Evolutionary conservation across 2,797 vertebrate genomes (phyloP).

Genomic region (Chloroceryle amazona): DNA sequence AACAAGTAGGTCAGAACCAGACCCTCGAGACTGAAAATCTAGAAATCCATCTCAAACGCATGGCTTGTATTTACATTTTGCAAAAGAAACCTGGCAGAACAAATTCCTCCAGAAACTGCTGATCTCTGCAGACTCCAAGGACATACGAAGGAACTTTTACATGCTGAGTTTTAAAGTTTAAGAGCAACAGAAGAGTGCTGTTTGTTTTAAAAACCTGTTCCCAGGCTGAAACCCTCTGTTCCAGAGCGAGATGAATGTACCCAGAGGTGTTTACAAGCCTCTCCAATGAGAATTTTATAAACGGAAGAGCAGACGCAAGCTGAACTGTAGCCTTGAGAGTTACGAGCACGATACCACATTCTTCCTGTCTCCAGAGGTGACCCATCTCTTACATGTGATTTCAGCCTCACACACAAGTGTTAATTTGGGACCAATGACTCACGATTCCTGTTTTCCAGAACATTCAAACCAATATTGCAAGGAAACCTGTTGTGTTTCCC

Average conservation of each 20-base stretch:
- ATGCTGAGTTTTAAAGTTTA: background rate
- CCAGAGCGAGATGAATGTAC: background rate
- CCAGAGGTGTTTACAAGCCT: conserved; percentile 42
- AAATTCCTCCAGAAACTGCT: conserved; percentile 27
- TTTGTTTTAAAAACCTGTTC: conserved; percentile 22
- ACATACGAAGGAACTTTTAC: background rate
- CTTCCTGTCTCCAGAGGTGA: conserved; percentile 66
- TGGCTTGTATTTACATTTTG: background rate
- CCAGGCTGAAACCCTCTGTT: background rate
- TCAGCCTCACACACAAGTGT: conserved; percentile 22
- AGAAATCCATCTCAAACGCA: background rate
- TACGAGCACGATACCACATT: background rate
- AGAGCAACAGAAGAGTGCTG: background rate
- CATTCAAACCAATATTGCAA: conserved; percentile 69
- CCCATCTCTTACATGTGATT: conserved; percentile 44
- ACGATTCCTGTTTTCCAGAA: conserved; percentile 82
- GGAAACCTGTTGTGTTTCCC: conserved; percentile 57
- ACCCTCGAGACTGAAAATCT: background rate
- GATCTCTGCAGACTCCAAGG: background rate
- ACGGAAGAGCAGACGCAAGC: conserved; percentile 21
- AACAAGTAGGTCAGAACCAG: background rate
- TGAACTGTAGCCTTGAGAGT: conserved; percentile 45
- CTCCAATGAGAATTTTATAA: background rate
- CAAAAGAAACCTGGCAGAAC: background rate
- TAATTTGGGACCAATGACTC: conserved; percentile 77